Evolutionary conservation across 35 echinoderm and acorn worm species (phyloP), one percentile per base, ranked within the genome.

Genomic region (Ophioderma brevispina): DNA sequence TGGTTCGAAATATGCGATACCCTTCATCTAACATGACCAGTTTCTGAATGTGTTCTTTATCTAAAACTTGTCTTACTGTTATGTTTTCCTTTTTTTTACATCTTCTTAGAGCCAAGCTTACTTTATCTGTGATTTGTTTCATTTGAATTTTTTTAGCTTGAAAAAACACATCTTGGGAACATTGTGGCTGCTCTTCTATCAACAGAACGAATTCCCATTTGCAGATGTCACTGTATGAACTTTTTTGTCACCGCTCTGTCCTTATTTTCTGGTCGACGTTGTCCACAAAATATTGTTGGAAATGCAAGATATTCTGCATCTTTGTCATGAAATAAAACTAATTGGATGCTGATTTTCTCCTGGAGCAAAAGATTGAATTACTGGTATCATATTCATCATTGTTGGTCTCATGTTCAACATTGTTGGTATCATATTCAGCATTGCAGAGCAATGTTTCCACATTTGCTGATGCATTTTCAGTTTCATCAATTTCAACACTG

Each of bases 1-100:
- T 41, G 49, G 52, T 34, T 52, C 90, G 75, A 30, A 82, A 76
- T 23, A 82, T 70, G 37, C 82, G 49, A 43, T 84, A 90, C n/a
- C 81, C 89, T 63, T 38, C 82, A 1, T 84, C 0, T 10, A n/a
- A 82, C 18, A 39, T 14, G 0, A 40, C 37, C 13, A 82, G 37
- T 17, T 82, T 42, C 0, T 25, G 28, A n/a, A 82, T 28, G 17
- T 82, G 14, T 23, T 39, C 31, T 37, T 34, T 34, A 40, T 81
- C 79, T 35, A 37, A 52, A 52, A 52, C 46, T 52, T 52, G 46
- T 8, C 46, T 52, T 11, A 21, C 46, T 11, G 46, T 52, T 52
- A 52, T 11, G 8, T 52, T 52, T 21, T 52, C 8, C 21, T 52
- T 8, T 21, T 11, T 52, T 52, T 52, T 52, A 21, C 46, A 52